Base-by-base conservation (phyloP, 2,797 vertebrate species). In the Varecia variegata region DNA sequence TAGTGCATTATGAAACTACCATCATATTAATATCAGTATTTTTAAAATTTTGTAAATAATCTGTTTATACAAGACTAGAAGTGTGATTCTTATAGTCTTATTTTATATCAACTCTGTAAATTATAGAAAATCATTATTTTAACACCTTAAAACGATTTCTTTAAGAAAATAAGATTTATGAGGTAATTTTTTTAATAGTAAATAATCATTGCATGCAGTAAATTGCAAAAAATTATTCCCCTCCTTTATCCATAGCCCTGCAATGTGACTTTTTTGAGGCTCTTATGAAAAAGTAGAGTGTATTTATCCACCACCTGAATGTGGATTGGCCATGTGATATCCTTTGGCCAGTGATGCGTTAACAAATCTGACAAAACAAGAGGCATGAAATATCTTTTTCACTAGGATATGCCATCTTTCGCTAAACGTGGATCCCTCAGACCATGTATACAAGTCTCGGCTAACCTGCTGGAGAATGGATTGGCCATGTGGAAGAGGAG, bases 101-200 rank as follows among this genome's bases (percentile, higher is more conserved):
- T 56, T 35, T 23, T 40, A 70, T 38, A 60, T 62, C 15, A 6
- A 2, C 25, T 87, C 0, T 35, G 4, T 65, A 77, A 77, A 60
- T 68, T 7, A 52, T 43, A 45, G 27, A 58, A 83, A 86, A 58
- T 73, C 1, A 43, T 43, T 65, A 67, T 76, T 88, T 50, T 86
- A 54, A 65, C 60, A 81, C 17, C 3, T 87, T 90, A 90, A 82
- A 17, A 74, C 89, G 8, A 92, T 54, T 90, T 32, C 11, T 79
- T 92, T 12, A 90, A 30, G 18, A 77, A 96, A 90, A 21, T 50
- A 84, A 94, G 12, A 47, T 32, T 93, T 73, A 79, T 45, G 14
- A 56, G 70, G 30, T n/a, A 68, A 47, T 38, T 83, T 35, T 83
- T 84, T 94, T 7, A 80, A 7, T 32, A 54, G 79, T 20, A 93